Base-by-base conservation (phyloP, 2,888 invertebrate genomes). In the Oligia latruncula region DNA sequence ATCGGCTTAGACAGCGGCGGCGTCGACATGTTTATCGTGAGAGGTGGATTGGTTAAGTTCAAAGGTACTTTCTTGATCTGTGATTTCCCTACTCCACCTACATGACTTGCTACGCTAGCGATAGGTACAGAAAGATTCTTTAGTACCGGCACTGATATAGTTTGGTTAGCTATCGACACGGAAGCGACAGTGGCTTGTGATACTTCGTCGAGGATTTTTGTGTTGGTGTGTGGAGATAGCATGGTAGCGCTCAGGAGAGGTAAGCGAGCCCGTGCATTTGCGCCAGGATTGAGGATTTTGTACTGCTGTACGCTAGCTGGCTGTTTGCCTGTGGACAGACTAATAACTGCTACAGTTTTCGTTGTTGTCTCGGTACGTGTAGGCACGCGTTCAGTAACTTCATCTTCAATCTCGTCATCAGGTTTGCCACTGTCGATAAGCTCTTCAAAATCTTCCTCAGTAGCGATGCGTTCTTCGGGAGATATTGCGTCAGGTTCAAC, bases 361-460 rank as follows among this genome's bases (percentile, higher is more conserved):
- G 97, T 97, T 1, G 97, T 96, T 3, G 97, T 97, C 90, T 97
- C 97, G 2, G 97, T 97, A 68, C 97, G 92, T 0, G 97, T 97
- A 71, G 96, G 93, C 68, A 97, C 94, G 15, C 96, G 95, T 90
- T 92, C 92, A 5, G 92, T 90, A 1, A 90, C 80, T 2, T 97
- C 96, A 35, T 94, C 94, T 62, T 94, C 96, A 4, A 80, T 87
- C 71, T 96, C 96, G 74, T 97, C 97, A 83, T 97, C 97, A 0
- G 97, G 96, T 81, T 97, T 97, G 0, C 97, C 97, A 87, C 97
- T 97, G 86, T 98, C 98, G 64, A 98, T 98, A 40, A 98, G 92
- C 84, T 97, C 97, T 89, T 98, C 98, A 88, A 98, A 98, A 91
- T 98, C 98, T 92, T 98, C 98, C 86, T 97, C 97, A 0, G 98